A percentile compares a stretch with the other conserved stretches of the same genome.
Evolutionary conservation across 2,797 vertebrate genomes (phyloP).

Genomic region (Melanotaenia maccullochi): DNA sequence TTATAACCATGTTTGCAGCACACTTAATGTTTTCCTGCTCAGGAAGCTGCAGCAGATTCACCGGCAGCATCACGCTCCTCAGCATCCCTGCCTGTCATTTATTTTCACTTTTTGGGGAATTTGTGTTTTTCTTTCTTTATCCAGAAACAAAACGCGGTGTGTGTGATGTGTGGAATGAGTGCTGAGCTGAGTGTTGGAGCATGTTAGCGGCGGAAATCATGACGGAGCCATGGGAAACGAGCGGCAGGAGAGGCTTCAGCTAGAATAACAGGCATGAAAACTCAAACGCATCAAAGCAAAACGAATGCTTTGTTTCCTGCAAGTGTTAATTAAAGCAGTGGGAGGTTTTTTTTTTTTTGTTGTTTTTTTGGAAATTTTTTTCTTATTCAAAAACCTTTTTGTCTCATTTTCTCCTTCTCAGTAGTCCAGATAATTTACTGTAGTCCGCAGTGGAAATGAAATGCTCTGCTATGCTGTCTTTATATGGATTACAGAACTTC

Average conservation of each 20-base stretch:
- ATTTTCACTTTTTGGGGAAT: not conserved
- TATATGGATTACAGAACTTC: constrained; percentile 38
- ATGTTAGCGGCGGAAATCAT: constrained; percentile 49
- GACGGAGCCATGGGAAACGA: constrained; percentile 64
- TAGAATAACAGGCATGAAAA: constrained; percentile 66
- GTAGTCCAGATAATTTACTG: constrained; percentile 74
- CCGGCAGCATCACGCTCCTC: not conserved
- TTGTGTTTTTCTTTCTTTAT: not conserved
- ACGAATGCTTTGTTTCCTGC: constrained; percentile 80
- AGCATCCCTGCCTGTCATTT: not conserved
- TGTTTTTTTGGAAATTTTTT: constrained; percentile 38
- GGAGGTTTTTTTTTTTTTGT: constrained; percentile 49
- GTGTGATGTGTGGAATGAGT: constrained; percentile 14
- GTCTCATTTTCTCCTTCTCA: constrained; percentile 64
- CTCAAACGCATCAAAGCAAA: constrained; percentile 79
- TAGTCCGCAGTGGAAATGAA: constrained; percentile 73
- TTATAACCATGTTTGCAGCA: constrained; percentile 15
- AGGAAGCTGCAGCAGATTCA: not conserved
- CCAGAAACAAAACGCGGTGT: not conserved
- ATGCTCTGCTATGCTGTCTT: constrained; percentile 47
- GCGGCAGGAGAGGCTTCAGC: constrained; percentile 51
- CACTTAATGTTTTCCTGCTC: not conserved
- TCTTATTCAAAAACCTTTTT: constrained; percentile 69
- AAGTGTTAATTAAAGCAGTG: constrained; percentile 78
- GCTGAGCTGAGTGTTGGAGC: constrained; percentile 36